A percentile compares a stretch with the other conserved stretches of the same genome.
phyloP scores from a whole-genome alignment of 2,797 vertebrate species.

The Okamejei kenojei region DNA sequence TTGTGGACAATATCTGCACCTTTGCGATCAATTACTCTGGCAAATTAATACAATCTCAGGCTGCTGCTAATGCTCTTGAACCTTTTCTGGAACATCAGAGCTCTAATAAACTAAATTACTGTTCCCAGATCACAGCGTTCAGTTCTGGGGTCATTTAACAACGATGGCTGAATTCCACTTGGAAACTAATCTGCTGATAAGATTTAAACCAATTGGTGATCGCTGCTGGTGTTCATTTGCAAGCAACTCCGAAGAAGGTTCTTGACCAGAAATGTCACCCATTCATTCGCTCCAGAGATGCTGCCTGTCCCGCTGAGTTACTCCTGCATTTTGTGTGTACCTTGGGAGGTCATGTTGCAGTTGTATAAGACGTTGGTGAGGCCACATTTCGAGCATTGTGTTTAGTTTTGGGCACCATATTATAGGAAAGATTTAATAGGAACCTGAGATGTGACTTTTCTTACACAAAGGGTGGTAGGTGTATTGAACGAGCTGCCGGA shows the following conservation, averaged over 20 bases:
- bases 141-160: background rate
- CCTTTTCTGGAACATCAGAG: background rate
- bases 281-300: too few relatives aligned
- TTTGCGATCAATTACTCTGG: background rate
- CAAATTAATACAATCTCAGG: slow-evolving; percentile 3
- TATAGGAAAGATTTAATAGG: too few relatives aligned
- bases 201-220: background rate
- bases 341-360: too few relatives aligned
- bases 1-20: background rate
- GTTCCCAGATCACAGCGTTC: background rate
- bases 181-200: background rate
- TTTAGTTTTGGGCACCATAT: too few relatives aligned
- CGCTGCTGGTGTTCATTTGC: background rate
- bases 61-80: background rate
- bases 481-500: too few relatives aligned
- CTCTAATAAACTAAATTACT: background rate
- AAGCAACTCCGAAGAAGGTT: background rate
- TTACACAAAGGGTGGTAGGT: too few relatives aligned
- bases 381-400: too few relatives aligned
- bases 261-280: too few relatives aligned
- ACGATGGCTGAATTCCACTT: background rate
- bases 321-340: too few relatives aligned
- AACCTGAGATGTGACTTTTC: too few relatives aligned
- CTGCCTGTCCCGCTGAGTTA: too few relatives aligned
- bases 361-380: too few relatives aligned